Conservation (phyloP, 1,140 invertebrate genomes). For the Caenorhabditis latens region DNA sequence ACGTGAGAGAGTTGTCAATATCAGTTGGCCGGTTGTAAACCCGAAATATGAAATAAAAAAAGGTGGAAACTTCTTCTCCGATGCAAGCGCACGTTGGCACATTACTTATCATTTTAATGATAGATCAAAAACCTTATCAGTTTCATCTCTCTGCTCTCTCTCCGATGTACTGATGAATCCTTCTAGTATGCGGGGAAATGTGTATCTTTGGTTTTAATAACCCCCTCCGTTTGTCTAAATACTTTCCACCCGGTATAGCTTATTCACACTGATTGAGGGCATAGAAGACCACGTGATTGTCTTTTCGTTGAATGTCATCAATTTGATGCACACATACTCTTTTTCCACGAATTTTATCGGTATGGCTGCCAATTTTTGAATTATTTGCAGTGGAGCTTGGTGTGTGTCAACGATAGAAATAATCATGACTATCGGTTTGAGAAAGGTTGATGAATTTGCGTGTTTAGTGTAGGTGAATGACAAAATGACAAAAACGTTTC, state of each 20-base stretch:
- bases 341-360: background rate
- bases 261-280: background rate
- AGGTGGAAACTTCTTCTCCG: background rate
- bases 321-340: background rate
- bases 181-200: background rate
- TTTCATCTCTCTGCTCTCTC: background rate
- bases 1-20: background rate
- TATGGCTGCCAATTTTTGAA: background rate
- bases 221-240: conserved; percentile 11
- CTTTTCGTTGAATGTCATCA: conserved; percentile 9
- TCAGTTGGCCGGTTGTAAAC: conserved; percentile 23
- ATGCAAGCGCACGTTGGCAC: background rate
- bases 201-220: conserved; percentile 35
- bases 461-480: background rate
- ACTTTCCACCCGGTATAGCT: background rate
- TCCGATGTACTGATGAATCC: too few relatives aligned
- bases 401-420: background rate
- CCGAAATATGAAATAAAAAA: conserved; percentile 11
- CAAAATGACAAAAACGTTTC: background rate
- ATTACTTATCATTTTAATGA: conserved; percentile 41
- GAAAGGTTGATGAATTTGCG: background rate
- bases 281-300: background rate
- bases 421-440: background rate
- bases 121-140: conserved; percentile 7
- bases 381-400: background rate